Conservation (phyloP, 2,797 vertebrate species). For the Allochrocebus solatus region DNA sequence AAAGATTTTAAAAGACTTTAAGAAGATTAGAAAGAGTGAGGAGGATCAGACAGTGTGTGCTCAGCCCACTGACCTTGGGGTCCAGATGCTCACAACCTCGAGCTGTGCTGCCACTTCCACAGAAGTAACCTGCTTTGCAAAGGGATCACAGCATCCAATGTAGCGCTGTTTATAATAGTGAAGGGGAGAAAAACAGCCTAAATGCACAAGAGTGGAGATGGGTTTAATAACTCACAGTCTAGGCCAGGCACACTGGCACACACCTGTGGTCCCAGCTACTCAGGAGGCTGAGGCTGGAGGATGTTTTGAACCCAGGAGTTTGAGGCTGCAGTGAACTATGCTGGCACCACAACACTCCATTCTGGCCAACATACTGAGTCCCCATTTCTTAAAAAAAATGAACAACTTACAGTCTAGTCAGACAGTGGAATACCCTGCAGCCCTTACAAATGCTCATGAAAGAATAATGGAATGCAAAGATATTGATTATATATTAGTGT, state of each 20-base stretch:
- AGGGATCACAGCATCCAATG: not conserved
- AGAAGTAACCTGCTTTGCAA: not conserved
- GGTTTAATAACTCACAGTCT: not conserved
- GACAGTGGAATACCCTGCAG: not conserved
- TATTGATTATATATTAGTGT: not conserved
- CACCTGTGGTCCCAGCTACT: not conserved
- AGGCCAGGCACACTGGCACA: not conserved
- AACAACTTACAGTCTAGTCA: not conserved
- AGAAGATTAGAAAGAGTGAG: not conserved
- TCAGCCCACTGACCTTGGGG: not conserved
- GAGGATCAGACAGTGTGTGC: too few species aligned
- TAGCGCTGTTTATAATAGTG: not conserved
- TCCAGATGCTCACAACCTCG: not conserved
- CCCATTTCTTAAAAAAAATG: not conserved
- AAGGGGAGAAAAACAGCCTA: not conserved
- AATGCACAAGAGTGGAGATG: accelerated
- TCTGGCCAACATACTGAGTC: not conserved
- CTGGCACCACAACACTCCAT: not conserved
- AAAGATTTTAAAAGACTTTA: too few species aligned
- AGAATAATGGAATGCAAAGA: not conserved
- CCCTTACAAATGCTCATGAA: not conserved
- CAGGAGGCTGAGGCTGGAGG: not conserved
- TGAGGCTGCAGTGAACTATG: not conserved
- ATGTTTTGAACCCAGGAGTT: not conserved
- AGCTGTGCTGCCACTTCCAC: not conserved